phyloP scores from a whole-genome alignment of 1,140 invertebrate species.

The Hypothenemus hampei region DNA sequence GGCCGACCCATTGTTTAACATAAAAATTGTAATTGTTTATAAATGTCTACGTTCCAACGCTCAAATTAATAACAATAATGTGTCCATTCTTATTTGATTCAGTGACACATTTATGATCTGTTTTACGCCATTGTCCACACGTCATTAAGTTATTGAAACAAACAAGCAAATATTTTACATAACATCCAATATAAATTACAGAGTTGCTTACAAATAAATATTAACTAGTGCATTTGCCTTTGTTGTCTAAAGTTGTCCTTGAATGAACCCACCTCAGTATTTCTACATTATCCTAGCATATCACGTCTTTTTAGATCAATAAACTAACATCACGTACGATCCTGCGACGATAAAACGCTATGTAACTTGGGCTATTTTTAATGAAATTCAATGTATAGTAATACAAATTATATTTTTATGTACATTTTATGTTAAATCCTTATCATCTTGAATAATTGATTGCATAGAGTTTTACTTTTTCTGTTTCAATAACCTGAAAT shows the following conservation, averaged over 20 bases:
- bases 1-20: constrained; percentile 23
- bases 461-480: too few relatives aligned
- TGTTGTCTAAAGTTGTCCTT: constrained; percentile 15
- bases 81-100: background rate
- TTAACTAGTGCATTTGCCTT: constrained; percentile 19
- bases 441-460: too few relatives aligned
- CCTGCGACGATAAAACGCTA: too few relatives aligned
- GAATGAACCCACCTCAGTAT: constrained; percentile 24
- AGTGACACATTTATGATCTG: background rate
- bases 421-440: too few relatives aligned
- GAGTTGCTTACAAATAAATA: constrained; percentile 1
- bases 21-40: constrained; percentile 29
- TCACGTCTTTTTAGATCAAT: constrained; percentile 20
- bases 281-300: constrained; percentile 31
- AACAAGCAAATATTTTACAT: too few relatives aligned
- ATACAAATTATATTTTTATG: too few relatives aligned
- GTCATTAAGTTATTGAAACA: too few relatives aligned
- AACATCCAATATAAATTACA: too few relatives aligned
- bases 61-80: background rate
- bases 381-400: too few relatives aligned
- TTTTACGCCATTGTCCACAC: background rate
- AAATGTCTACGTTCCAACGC: constrained; percentile 11
- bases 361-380: too few relatives aligned
- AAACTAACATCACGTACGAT: too few relatives aligned
- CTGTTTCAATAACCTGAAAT: too few relatives aligned